Evolutionary conservation across 2,797 vertebrate species (phyloP), one percentile per base, ranked within the genome.

Genomic region (Fratercula arctica): DNA sequence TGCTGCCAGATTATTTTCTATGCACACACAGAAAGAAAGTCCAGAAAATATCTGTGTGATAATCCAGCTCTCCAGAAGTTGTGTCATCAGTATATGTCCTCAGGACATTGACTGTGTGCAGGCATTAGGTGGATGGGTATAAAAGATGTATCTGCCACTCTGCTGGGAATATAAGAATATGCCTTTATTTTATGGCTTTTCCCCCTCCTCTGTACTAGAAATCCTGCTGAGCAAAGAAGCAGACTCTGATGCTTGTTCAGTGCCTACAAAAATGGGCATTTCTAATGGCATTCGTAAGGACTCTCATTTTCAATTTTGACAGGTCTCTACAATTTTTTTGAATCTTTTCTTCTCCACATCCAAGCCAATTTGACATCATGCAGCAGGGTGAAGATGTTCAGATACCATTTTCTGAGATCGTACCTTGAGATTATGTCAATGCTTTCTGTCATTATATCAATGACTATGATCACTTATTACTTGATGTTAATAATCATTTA

Each of bases 1-100:
- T 87, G 69, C 59, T 70, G 87, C 79, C 80, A 79, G 82, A 76
- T 93, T 94, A 79, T 91, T 92, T 90, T 82, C 85, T 93, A 56
- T 53, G 57, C 73, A 33, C 31, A 78, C 50, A 67, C 3, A 81
- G 73, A 90, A 88, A 79, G 50, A 54, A 93, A 83, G 41, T 87
- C 73, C 64, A 83, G 87, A 91, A 96, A 81, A 53, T 83, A 91
- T 64, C 64, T 64, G 63, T 73, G 61, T 2, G 14, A 85, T 64
- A 91, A 93, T 48, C 43, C 37, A 77, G 53, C 78, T 94, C 90
- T 91, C 60, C 41, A 72, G 75, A 87, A 93, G 66, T 13, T 80
- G n/a, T 94, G 33, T 39, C 61, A 84, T 78, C 68, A 54, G 29
- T 35, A 1, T 21, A 64, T 69, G 50, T 83, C 91, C 95, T 91